Base-by-base conservation (phyloP, 2,888 invertebrate species). In the Acleris laterana region DNA sequence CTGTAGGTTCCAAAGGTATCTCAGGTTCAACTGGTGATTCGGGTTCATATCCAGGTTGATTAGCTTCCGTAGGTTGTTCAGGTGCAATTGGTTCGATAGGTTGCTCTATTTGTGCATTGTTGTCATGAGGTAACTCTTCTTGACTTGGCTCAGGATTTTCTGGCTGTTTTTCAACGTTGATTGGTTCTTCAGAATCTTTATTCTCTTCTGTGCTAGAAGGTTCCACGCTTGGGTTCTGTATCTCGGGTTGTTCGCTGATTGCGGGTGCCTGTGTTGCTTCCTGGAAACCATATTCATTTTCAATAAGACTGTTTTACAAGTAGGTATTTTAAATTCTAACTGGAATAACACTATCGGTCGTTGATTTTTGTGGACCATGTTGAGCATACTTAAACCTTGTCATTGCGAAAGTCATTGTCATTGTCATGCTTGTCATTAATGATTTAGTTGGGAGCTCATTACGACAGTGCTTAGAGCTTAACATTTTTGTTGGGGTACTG, bases 181-280 rank as follows among this genome's bases (percentile, higher is more conserved):
- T 5, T 11, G 9, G 3, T 11, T 11, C 49, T 49, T 19, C 19
- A 49, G 49, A 11, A 19, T 17, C 19, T 17, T 19, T 19, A 49
- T 7, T 46, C 32, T 50, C 51, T 48, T 53, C 48, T 6, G 48
- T 17, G 32, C 48, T 32, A 22, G 32, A 19, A 19, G 52, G 46
- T 46, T 46, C 55, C 32, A 38, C 28, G 16, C 28, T 46, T 17
- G n/a, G n/a, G 22, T 11, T 44, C 20, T 63, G 49, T 11, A 7
- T 64, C 38, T 25, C 58, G 9, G 58, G 63, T 38, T 58, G 46
- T 11, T 63, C 52, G 13, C 19, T 53, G 20, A 20, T 19, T 25
- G 57, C 32, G 9, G 32, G 44, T 4, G 51, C 22, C 44, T 38
- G 25, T 3, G 57, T 52, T 11, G 59, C 44, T 63, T 63, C 63